Base-by-base conservation (phyloP, 2,113 vertebrate genomes). In the Willisornis vidua region DNA sequence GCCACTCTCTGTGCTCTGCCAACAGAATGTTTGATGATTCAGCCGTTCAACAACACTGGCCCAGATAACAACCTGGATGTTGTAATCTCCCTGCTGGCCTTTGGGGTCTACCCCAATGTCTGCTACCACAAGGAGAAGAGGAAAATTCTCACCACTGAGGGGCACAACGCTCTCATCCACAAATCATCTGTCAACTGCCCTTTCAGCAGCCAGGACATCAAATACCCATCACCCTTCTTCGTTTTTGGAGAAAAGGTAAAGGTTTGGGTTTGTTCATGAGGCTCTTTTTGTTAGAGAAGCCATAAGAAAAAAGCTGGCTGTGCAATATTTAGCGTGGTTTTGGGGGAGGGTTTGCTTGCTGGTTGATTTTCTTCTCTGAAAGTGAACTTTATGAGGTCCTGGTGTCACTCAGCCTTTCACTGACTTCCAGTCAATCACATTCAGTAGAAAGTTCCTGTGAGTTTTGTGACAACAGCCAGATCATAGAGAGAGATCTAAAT, bases 101-200 rank as follows among this genome's bases (percentile, higher is more conserved):
- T 99, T 92, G 99, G 99, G 80, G 98, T 98, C 7, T 99, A 99
- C 92, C 99, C 99, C 63, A 99, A 99, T 5, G 99, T 99, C 37
- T 99, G 99, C 94, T 99, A 98, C 97, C 99, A 99, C 98, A 99
- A 99, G 85, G 99, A 99, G 94, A 99, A 99, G 95, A 98, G 99
- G 95, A 99, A 99, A 80, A 99, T 99, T 96, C 97, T 99, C 79
- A 99, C 99, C 78, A 99, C 99, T 0, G 99, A 99, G 97, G 99
- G 99, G 3, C 99, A 99, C 75, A 99, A 98, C 51, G 99, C 99
- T 1, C 99, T 99, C 58, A 99, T 99, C 97, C 99, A 99, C 97
- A 99, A 99, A 49, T 99, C 99, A 19, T 99, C 99, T 9, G 99
- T 99, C 92, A 99, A 99, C 97, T 99, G 99, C 87, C 99, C 99